phyloP scores from a whole-genome alignment of 64 coral and sea anemone genomes.

The Actinia equina region DNA sequence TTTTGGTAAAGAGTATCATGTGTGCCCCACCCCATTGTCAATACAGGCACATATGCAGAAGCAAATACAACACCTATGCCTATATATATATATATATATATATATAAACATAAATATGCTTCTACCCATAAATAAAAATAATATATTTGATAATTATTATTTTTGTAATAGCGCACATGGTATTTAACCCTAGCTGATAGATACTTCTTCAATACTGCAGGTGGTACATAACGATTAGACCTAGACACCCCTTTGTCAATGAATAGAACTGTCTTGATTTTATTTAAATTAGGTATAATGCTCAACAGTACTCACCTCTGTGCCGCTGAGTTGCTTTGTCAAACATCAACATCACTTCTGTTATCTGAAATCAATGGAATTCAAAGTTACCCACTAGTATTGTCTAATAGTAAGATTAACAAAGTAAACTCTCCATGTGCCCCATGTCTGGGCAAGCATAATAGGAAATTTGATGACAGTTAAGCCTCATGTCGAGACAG shows the following conservation, averaged over 20 bases:
- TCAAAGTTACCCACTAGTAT: not conserved
- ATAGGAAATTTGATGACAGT: not conserved
- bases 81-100: not conserved
- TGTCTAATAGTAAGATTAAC: not conserved
- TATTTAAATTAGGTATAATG: not conserved
- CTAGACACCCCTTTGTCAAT: not conserved
- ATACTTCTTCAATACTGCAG: not conserved
- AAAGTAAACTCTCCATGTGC: not conserved
- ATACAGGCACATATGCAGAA: no score
- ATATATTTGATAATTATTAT: not conserved
- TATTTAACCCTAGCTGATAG: not conserved
- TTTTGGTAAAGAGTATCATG: no score
- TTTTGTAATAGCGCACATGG: not conserved
- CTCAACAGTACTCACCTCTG: constrained; percentile 52
- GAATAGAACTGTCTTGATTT: constrained; percentile 5
- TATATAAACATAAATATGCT: not conserved
- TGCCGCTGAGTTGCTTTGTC: constrained; percentile 80
- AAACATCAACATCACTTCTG: constrained; percentile 71
- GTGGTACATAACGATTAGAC: not conserved
- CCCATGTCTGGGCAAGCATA: not conserved
- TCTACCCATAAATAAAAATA: not conserved
- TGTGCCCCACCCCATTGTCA: no score
- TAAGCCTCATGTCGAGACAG: not conserved
- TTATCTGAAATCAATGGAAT: constrained; percentile 43
- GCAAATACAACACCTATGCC: no score